Evolutionary conservation across 2,113 vertebrate species (phyloP).

Genomic region (Parotia lawesii): DNA sequence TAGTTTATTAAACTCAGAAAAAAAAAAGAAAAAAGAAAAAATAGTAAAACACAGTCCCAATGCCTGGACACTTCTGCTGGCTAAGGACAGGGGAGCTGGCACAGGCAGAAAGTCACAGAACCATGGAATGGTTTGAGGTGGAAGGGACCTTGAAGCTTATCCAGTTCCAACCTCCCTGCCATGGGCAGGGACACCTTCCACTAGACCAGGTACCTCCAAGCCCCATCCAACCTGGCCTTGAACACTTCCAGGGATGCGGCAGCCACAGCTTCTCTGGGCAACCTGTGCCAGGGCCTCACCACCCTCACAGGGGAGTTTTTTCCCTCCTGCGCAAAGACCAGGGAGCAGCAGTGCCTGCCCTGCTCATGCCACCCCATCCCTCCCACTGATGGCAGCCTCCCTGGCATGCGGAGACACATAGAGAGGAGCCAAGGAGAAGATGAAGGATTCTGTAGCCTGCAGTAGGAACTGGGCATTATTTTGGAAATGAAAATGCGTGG

Average conservation of each 20-base stretch:
- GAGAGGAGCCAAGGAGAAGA: background rate
- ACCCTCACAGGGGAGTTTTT: background rate
- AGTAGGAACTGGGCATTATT: background rate
- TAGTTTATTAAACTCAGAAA: slow-evolving; percentile 71
- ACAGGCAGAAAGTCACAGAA: background rate
- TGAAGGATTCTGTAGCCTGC: background rate
- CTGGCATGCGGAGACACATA: background rate
- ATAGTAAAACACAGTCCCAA: background rate
- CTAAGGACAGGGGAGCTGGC: background rate
- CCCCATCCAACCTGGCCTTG: background rate
- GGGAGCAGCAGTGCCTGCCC: background rate
- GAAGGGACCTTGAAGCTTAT: background rate
- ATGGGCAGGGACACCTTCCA: background rate
- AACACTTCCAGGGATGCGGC: background rate
- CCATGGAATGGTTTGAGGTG: background rate
- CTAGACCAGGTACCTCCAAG: background rate
- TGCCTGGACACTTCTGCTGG: background rate
- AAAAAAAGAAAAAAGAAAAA: background rate
- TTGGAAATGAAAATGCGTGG: background rate
- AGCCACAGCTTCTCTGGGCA: background rate
- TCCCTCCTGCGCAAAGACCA: background rate
- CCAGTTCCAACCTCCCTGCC: background rate
- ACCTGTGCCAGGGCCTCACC: background rate
- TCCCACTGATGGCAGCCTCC: background rate
- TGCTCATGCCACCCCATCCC: background rate